A percentile compares a stretch with the other conserved stretches of the same genome.
phyloP scores from a whole-genome alignment of 1,140 invertebrate species.

The Zaprionus lachaisei region DNA sequence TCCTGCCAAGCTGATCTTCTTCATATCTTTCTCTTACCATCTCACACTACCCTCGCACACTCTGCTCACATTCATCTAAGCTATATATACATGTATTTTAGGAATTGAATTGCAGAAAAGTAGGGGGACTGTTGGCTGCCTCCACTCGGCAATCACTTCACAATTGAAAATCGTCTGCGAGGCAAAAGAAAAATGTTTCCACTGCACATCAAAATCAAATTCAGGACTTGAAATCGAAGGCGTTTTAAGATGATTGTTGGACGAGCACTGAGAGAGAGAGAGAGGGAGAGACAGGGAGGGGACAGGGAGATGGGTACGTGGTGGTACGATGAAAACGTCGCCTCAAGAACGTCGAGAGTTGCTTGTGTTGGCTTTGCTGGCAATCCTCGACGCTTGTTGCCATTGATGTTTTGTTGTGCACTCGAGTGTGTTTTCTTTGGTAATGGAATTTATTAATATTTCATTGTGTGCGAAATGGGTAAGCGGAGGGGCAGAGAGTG shows the following conservation, averaged over 20 bases:
- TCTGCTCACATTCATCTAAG: constrained; percentile 14
- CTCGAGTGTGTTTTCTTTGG: constrained; percentile 80
- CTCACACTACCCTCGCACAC: not conserved
- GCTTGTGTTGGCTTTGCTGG: constrained; percentile 6
- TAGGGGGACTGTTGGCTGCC: constrained; percentile 14
- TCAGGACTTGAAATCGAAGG: constrained; percentile 35
- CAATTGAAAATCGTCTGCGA: constrained; percentile 78
- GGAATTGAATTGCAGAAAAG: constrained; percentile 52
- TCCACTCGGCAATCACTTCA: constrained; percentile 43
- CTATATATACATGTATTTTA: constrained; percentile 24
- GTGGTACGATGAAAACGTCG: constrained; percentile 11
- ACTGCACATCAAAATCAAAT: constrained; percentile 46
- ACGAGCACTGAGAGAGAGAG: constrained; percentile 13
- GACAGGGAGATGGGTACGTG: not conserved
- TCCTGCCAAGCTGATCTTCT: not conserved
- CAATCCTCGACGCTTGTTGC: constrained; percentile 50
- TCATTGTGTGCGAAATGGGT: constrained; percentile 68
- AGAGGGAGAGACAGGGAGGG: too few species aligned
- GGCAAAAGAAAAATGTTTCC: constrained; percentile 65
- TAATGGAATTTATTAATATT: constrained; percentile 84
- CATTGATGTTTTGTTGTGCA: constrained; percentile 80
- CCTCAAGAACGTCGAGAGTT: constrained; percentile 21
- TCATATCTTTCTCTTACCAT: not conserved
- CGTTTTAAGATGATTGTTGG: constrained; percentile 60
- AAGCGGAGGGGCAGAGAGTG: not conserved